Conservation (phyloP, 2,888 invertebrate genomes). For the Leuctra nigra region DNA sequence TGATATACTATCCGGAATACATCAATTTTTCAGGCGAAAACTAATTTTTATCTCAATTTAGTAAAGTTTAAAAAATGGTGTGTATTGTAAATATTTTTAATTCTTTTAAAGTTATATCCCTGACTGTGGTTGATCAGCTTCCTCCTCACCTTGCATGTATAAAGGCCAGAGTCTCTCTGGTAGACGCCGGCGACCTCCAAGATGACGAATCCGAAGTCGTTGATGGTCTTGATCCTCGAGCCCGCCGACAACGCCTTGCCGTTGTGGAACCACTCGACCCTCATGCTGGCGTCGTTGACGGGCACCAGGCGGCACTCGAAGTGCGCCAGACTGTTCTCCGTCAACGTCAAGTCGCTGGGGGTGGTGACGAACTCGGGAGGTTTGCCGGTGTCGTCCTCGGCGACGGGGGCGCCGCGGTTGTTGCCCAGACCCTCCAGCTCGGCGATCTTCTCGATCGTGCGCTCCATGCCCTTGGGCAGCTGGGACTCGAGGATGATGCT, state of each 20-base stretch:
- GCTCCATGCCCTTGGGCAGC: conserved; percentile 87
- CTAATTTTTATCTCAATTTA: too few relatives aligned
- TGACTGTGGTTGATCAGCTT: too few relatives aligned
- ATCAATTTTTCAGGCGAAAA: too few relatives aligned
- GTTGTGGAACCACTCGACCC: conserved; percentile 97
- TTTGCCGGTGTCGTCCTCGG: conserved; percentile 76
- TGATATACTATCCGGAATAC: too few relatives aligned
- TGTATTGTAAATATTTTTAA: too few relatives aligned
- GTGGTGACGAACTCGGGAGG: conserved; percentile 88
- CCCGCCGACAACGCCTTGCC: conserved; percentile 87
- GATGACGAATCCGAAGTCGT: conserved; percentile 96
- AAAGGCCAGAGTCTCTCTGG: conserved; percentile 86
- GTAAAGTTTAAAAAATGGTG: too few relatives aligned
- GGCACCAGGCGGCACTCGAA: conserved; percentile 87
- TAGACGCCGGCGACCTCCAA: conserved; percentile 93
- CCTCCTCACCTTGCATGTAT: conserved; percentile 64
- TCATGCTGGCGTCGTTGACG: conserved; percentile 86
- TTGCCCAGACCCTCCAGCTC: conserved; percentile 81
- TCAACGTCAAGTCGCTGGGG: conserved; percentile 73
- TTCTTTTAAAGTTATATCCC: too few relatives aligned
- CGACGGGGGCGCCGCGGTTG: conserved; percentile 55
- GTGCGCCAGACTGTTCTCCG: conserved; percentile 85
- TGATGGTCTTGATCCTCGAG: conserved; percentile 90
- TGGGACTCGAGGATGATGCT: conserved; percentile 89
- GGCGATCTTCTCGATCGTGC: conserved; percentile 88